Base-by-base conservation (phyloP, 2,797 vertebrate species). In the Sphenodon punctatus region DNA sequence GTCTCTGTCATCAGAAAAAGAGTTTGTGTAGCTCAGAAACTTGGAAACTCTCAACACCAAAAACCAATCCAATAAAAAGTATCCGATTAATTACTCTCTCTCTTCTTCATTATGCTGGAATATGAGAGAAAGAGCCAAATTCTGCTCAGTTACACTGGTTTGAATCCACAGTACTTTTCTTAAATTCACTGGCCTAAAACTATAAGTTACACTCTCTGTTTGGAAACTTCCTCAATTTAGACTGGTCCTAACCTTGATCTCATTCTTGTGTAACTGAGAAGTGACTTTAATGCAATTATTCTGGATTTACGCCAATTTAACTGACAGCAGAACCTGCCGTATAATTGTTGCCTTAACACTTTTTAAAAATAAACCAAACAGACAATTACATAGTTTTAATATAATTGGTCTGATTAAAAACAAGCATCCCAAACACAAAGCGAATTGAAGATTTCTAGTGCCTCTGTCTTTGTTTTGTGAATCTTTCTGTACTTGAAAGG, bases 401-500 rank as follows among this genome's bases (percentile, higher is more conserved):
- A 70, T 23, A 41, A 43, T 19, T 71, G 70, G 73, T 68, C 67
- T 3, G 14, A 14, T 61, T 83, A 42, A 67, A 82, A 88, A 19
- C 13, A 48, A 45, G 55, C 13, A 43, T 46, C 56, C 63, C 22
- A 48, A 73, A 30, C 22, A 78, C 69, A 77, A 66, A 82, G 83
- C 87, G 88, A 91, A 91, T 76, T 89, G 92, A 84, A 93, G 93
- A 90, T 94, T 94, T 94, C 92, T 82, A 94, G 82, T 87, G 56
- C 76, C 82, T 91, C 86, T 78, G 84, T 36, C 89, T 94, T 93
- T 93, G 89, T 90, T 93, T 91, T 92, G 86, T 93, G 93, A 91
- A 94, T 93, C 89, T 93, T 93, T 89, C 88, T 91, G 84, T 93
- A 92, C 93, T 94, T 88, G 84, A 93, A 95, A 95, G 90, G 92